A percentile compares a stretch with the other conserved stretches of the same genome.
phyloP scores from a whole-genome alignment of 2,888 invertebrate genomes.

The Hartigia nigra region DNA sequence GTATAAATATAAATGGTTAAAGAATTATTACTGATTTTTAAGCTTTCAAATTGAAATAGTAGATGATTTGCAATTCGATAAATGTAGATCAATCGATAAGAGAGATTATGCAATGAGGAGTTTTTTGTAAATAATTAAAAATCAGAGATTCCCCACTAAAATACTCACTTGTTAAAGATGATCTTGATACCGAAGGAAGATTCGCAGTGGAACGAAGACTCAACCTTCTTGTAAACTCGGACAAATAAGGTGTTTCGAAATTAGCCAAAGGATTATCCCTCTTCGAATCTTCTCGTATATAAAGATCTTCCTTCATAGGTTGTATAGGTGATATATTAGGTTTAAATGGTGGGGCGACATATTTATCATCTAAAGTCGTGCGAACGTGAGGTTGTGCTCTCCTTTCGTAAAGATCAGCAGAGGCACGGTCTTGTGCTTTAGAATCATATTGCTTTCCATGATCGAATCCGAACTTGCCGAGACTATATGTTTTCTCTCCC shows the following conservation, averaged over 20 bases:
- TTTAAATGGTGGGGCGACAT: constrained; percentile 46
- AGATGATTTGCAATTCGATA: not conserved
- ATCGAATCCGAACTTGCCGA: constrained; percentile 38
- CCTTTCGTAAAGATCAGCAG: constrained; percentile 14
- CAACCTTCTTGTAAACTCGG: constrained; percentile 76
- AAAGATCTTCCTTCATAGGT: constrained; percentile 39
- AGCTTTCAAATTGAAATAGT: not conserved
- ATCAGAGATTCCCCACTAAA: not conserved
- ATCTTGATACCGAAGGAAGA: constrained; percentile 43
- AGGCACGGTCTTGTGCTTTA: constrained; percentile 18
- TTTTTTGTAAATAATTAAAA: not conserved
- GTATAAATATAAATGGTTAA: not conserved
- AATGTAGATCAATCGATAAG: not conserved
- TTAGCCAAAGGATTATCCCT: constrained; percentile 57
- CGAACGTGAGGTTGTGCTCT: constrained; percentile 25
- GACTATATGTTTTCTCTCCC: constrained; percentile 28
- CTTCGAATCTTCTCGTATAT: constrained; percentile 36
- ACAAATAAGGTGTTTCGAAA: constrained; percentile 77
- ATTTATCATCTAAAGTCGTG: constrained; percentile 45
- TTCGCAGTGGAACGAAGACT: constrained; percentile 52
- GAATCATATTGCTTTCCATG: constrained; percentile 37
- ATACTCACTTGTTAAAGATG: constrained; percentile 51
- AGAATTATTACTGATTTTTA: not conserved
- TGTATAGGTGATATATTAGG: constrained; percentile 50
- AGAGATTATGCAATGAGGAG: not conserved